Evolutionary conservation across 2,113 vertebrate genomes (phyloP), one percentile per base, ranked within the genome.

Genomic region (Lasiurus borealis): DNA sequence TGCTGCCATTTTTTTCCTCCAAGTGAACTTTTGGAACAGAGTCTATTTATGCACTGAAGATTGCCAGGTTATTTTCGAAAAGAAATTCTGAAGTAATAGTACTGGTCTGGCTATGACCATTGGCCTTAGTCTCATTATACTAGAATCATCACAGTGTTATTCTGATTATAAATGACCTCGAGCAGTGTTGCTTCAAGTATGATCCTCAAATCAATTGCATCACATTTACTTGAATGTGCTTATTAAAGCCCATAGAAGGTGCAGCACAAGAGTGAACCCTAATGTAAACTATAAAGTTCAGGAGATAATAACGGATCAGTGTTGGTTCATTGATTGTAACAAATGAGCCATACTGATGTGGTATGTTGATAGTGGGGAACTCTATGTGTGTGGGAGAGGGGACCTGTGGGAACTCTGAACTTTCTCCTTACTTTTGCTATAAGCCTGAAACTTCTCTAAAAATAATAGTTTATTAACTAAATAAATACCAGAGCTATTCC

Each of bases 11-110:
- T 40, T 40, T 40, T 40, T 5, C 40, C 40, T 40, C 40, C 40
- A 87, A 94, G 62, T 73, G 23, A 92, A 77, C 34, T 91, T 88
- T 78, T 94, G 90, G 62, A 94, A 62, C 7, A 62, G 6, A 94
- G 48, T 21, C 64, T 27, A 54, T 75, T 73, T 89, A 34, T 18
- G 18, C 40, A 48, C 31, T 77, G 75, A 91, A 93, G 36, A 16
- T 25, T 78, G 46, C 19, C n/a, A 80, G 23, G 29, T 14, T 54
- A 77, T 68, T 81, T 82, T 57, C 34, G 3, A 77, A 86, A 72
- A 97, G 34, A 6, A 69, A 44, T 40, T 77, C 48, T 75, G 19
- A 80, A 73, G 62, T 64, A 68, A 16, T 25, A 48, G 46, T 36
- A 54, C n/a, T 68, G 18, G 14, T 90, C 11, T 95, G 73, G 21